Evolutionary conservation across 2,888 invertebrate genomes (phyloP).

Genomic region (Molorchus minor): DNA sequence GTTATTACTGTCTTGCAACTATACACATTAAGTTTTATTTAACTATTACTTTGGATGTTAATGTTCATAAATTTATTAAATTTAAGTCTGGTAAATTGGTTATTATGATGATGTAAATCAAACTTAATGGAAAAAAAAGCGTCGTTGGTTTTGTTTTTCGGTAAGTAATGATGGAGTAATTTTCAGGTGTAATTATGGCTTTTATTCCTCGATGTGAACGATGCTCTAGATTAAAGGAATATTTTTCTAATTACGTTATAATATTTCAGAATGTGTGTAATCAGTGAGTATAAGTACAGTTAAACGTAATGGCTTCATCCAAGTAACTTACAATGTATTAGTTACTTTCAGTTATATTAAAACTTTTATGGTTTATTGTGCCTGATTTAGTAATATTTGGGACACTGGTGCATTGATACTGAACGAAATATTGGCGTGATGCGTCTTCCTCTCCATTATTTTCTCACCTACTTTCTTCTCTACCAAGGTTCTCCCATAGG

Average conservation of each 20-base stretch:
- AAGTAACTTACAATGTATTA: too few relatives aligned
- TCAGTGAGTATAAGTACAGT: not conserved
- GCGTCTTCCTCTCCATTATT: too few relatives aligned
- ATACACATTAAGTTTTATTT: slow-evolving; percentile 12
- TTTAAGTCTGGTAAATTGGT: slow-evolving; percentile 4
- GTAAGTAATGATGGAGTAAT: not conserved
- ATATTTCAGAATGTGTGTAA: not conserved
- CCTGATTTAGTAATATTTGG: too few relatives aligned
- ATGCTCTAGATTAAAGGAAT: not conserved
- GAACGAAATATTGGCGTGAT: too few relatives aligned
- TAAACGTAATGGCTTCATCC: too few relatives aligned
- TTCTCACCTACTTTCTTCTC: too few relatives aligned
- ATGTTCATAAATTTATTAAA: slow-evolving; percentile 8
- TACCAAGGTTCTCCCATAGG: too few relatives aligned
- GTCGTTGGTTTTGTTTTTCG: not conserved
- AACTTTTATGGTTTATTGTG: too few relatives aligned
- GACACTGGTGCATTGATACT: too few relatives aligned
- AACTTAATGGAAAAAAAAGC: not conserved
- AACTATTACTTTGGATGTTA: slow-evolving; percentile 9
- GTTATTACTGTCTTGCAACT: slow-evolving; percentile 5
- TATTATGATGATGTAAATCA: not conserved
- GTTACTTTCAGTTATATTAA: too few relatives aligned
- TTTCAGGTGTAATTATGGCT: not conserved
- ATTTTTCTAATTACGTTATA: not conserved
- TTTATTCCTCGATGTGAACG: not conserved